These are phyloP conservation scores for Picus viridis DNA, from an alignment of 2,797 vertebrate species.

Conservation along the genomic window DNA sequence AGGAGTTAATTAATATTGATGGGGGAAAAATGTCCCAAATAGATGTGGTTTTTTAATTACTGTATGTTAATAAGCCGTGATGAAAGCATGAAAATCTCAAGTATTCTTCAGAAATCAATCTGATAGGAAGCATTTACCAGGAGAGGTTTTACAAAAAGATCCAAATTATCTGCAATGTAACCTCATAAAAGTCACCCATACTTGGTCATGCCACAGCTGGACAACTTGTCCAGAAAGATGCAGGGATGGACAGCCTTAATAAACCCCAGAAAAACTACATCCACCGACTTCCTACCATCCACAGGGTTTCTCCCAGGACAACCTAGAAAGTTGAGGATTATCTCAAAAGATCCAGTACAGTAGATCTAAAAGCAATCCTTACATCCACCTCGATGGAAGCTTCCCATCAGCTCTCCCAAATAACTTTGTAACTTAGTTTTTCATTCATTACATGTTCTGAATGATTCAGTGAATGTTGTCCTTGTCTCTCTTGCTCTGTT, in stretches of 20 bases:
- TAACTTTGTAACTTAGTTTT: neutral
- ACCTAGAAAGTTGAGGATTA: neutral
- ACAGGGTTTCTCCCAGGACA: neutral
- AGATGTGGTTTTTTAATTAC: conserved; percentile 32
- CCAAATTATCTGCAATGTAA: conserved; percentile 13
- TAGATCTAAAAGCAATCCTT: neutral
- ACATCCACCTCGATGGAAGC: neutral
- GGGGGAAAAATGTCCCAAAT: conserved; percentile 16
- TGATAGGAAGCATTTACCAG: conserved; percentile 1
- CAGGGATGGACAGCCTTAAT: no score
- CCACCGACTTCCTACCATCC: no score
- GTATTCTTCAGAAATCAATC: conserved; percentile 52
- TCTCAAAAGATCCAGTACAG: neutral
- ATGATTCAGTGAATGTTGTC: neutral
- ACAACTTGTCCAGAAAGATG: no score
- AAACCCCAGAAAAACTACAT: no score
- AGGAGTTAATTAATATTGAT: conserved; percentile 35
- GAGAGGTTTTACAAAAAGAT: conserved; percentile 22
- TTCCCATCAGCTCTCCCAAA: neutral
- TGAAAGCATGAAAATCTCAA: conserved; percentile 5
- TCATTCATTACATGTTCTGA: neutral
- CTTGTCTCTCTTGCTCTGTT: neutral
- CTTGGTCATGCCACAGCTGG: no score
- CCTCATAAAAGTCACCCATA: conserved; percentile 9
- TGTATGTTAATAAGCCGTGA: conserved; percentile 46